Percentiles rank a stretch among this genome's conserved stretches.
Evolutionary conservation across 2,113 vertebrate genomes (phyloP).

Genomic region (Potamarius usumacintae): DNA sequence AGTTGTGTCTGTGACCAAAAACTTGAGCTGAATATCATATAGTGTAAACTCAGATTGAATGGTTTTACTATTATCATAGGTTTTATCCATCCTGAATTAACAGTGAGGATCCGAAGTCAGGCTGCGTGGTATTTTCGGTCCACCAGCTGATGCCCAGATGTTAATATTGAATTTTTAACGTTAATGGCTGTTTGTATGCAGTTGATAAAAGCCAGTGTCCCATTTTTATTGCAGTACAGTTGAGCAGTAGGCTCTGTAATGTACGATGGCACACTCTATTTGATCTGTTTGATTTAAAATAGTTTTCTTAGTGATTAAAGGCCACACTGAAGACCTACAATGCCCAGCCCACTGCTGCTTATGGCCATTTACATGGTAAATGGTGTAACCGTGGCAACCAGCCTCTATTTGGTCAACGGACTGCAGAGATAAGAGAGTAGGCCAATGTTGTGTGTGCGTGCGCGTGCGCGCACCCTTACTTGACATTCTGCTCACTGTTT

Average conservation of each 20-base stretch:
- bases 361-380: constrained; percentile 49
- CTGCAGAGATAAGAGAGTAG: constrained; percentile 47
- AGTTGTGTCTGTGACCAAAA: neutral
- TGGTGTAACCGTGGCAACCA: constrained; percentile 54
- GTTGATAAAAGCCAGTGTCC: constrained; percentile 3
- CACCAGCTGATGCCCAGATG: constrained; percentile 1
- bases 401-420: constrained; percentile 45
- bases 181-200: constrained; percentile 3
- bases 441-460: neutral
- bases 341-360: neutral
- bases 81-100: neutral
- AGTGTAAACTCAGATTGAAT: neutral
- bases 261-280: neutral
- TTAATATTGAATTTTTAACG: neutral
- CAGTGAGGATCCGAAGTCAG: neutral
- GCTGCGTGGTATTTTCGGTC: neutral
- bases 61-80: neutral
- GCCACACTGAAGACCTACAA: constrained; percentile 8
- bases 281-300: constrained; percentile 8
- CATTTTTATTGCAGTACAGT: neutral
- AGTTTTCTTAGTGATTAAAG: constrained; percentile 3
- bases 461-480: neutral
- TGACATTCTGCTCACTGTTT: constrained; percentile 33
- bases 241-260: constrained; percentile 8
- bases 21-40: neutral